Evolutionary conservation across 37 sponge, comb jelly and placozoan genomes (phyloP).

Genomic region (Oscarella lobularis): DNA sequence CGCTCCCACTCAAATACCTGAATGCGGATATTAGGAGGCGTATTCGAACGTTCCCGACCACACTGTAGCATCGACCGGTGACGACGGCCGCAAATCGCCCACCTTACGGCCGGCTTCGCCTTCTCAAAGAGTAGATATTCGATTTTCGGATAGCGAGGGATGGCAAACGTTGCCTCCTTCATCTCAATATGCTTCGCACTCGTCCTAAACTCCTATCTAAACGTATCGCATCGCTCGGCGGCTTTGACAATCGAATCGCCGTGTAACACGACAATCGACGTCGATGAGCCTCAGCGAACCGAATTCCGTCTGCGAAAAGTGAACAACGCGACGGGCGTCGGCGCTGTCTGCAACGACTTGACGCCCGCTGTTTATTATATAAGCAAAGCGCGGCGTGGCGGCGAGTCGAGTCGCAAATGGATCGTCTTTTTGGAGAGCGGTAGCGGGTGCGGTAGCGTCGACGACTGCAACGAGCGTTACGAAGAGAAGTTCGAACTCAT

Average conservation of each 20-base stretch:
- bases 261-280: not conserved
- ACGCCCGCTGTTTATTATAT: conserved; percentile 16
- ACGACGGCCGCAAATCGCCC: too few relatives aligned
- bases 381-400: not conserved
- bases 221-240: too few relatives aligned
- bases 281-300: not conserved
- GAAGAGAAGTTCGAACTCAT: conserved; percentile 23
- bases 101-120: too few relatives aligned
- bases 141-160: too few relatives aligned
- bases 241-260: not conserved
- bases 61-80: too few relatives aligned
- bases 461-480: conserved; percentile 45
- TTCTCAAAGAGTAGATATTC: too few relatives aligned
- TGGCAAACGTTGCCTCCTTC: too few relatives aligned
- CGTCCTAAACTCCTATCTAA: too few relatives aligned
- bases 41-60: too few relatives aligned
- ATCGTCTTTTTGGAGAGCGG: conserved; percentile 63
- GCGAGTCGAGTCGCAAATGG: conserved; percentile 13
- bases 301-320: not conserved
- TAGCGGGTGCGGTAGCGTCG: conserved; percentile 42
- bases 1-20: too few relatives aligned
- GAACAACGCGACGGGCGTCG: not conserved
- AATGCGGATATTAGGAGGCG: too few relatives aligned
- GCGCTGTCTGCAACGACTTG: conserved; percentile 55
- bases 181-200: too few relatives aligned